Evolutionary conservation across 2,888 invertebrate species (phyloP), one percentile per base, ranked within the genome.

Genomic region (Julus scandinavius): DNA sequence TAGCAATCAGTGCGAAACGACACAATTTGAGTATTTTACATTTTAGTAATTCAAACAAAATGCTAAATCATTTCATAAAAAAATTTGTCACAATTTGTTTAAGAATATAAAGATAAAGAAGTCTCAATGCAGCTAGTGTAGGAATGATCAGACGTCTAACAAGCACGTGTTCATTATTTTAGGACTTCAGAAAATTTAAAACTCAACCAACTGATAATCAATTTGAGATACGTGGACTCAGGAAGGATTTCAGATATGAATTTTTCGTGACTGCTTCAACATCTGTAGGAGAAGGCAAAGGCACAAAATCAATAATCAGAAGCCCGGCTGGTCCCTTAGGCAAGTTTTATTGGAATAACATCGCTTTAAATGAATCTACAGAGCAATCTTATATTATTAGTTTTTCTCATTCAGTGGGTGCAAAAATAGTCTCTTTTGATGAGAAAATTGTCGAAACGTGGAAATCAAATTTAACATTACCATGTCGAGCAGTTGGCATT

Each of bases 211-310:
- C 87, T 7, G 87, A 50, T 40, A 87, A 11, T 63, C 72, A 63
- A 15, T 58, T 63, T 92, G 96, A 97, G 91, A 96, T 97, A 17
- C 95, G 95, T 49, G 96, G 96, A 90, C 93, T 98, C 91, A 96
- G 96, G 91, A 94, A 95, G 91, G 95, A 96, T 90, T 95, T 96
- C 90, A 95, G 96, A 89, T 98, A 97, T 92, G 97, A 97, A 92
- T 98, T 98, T 93, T 97, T 97, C 96, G 97, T 98, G 0, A 97
- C 97, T 5, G 98, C 98, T 80, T 97, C 96, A 89, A 98, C 98
- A 0, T 96, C 96, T 90, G 97, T 98, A 91, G 98, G 98, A 0
- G 98, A 98, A 94, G 98, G 98, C 63, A 96, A 97, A 92, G 95
- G 96, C 88, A 98, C 98, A 89, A 96, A 96, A 91, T 96, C 54